Evolutionary conservation across 2,888 invertebrate species (phyloP).

Genomic region (Stictocephala bisonia): DNA sequence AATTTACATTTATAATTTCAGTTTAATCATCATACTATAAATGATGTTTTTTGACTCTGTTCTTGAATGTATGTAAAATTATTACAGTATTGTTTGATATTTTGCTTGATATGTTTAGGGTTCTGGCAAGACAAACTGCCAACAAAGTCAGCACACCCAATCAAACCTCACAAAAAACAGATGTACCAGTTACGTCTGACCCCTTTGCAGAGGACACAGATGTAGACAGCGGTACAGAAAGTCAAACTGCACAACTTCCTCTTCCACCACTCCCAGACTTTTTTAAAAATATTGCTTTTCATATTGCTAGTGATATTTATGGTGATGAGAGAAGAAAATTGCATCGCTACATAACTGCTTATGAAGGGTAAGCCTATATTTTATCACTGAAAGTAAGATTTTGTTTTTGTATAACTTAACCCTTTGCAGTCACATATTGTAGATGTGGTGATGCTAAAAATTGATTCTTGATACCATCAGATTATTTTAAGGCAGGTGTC

Average conservation of each 20-base stretch:
- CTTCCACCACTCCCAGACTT: slow-evolving; percentile 65
- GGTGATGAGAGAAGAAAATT: slow-evolving; percentile 62
- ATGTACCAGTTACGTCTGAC: not conserved
- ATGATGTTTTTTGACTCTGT: too few relatives aligned
- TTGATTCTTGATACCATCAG: too few relatives aligned
- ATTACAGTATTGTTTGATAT: not conserved
- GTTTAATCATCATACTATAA: too few relatives aligned
- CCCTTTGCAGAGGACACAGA: slow-evolving; percentile 64
- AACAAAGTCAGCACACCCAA: not conserved
- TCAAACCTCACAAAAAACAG: slow-evolving; percentile 11
- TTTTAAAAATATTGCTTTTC: slow-evolving; percentile 68
- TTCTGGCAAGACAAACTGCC: slow-evolving; percentile 51
- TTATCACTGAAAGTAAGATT: too few relatives aligned
- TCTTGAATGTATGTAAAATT: not conserved
- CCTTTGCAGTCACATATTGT: too few relatives aligned
- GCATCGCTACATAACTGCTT: slow-evolving; percentile 71
- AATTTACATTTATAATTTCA: not conserved
- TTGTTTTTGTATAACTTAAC: too few relatives aligned
- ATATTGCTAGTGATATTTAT: slow-evolving; percentile 65
- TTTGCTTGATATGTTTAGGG: slow-evolving; percentile 9
- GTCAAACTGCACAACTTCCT: slow-evolving; percentile 43
- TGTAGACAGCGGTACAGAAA: slow-evolving; percentile 59
- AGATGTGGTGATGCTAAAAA: too few relatives aligned
- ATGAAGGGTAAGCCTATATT: slow-evolving; percentile 70
- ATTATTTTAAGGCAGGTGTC: too few relatives aligned